These are phyloP conservation scores for Apostichopus parvimensis DNA, from an alignment of 35 echinoderm and acorn worm genomes.

Conservation along the genomic window DNA sequence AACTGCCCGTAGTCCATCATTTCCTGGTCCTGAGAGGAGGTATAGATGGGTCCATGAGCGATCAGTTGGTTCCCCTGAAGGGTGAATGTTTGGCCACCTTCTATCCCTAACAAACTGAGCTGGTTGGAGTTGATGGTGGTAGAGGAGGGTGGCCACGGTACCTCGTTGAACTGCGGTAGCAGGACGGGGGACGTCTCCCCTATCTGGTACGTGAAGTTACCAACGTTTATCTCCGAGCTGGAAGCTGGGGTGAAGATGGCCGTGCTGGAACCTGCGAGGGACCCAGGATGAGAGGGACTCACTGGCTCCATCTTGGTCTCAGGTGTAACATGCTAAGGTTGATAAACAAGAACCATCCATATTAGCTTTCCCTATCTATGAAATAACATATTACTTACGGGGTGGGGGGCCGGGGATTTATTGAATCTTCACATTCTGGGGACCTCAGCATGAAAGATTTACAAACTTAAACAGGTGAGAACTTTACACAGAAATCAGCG, in stretches of 20 bases:
- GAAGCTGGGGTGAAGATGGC: neutral
- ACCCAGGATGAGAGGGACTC: neutral
- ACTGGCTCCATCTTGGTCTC: conserved; percentile 12
- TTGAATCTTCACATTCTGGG: no score
- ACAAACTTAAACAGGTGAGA: no score
- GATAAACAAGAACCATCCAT: neutral
- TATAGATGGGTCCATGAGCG: neutral
- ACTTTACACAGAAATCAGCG: no score
- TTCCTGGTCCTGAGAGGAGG: neutral
- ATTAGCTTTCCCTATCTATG: no score
- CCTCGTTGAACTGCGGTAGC: neutral
- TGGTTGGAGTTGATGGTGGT: neutral
- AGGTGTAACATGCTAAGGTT: neutral
- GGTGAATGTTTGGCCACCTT: neutral
- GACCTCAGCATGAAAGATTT: no score
- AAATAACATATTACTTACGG: no score
- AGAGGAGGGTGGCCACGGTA: neutral
- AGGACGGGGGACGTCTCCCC: neutral
- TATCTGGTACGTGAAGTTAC: neutral
- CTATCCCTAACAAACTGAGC: neutral
- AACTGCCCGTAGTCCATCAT: conserved; percentile 3
- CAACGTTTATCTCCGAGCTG: neutral
- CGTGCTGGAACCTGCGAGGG: neutral
- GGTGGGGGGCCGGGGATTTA: no score
- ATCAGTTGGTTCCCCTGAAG: neutral